Evolutionary conservation across 2,888 invertebrate species (phyloP).

Genomic region (Plebejus melissa): DNA sequence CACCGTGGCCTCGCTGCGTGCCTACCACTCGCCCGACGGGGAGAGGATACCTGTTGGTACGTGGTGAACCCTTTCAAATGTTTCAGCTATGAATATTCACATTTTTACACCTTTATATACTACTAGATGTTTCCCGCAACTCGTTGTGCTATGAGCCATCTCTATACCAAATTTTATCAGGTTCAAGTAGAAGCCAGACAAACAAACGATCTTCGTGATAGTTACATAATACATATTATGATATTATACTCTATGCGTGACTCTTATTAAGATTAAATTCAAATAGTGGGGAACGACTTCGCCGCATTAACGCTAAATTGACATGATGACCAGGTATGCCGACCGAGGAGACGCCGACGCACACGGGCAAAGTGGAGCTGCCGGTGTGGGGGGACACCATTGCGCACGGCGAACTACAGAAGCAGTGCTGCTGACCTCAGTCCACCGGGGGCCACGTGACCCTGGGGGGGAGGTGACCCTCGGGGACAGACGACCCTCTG

Average conservation of each 20-base stretch:
- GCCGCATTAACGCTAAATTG: too few relatives aligned
- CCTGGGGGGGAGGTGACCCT: not conserved
- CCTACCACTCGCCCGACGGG: slow-evolving; percentile 79
- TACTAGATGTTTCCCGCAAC: too few relatives aligned
- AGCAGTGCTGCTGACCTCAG: slow-evolving; percentile 77
- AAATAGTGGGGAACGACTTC: too few relatives aligned
- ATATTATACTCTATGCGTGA: too few relatives aligned
- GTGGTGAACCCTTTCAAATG: not conserved
- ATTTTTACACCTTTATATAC: not conserved
- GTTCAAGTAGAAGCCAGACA: too few relatives aligned
- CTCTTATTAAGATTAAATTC: too few relatives aligned
- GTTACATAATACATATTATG: too few relatives aligned
- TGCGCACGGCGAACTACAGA: slow-evolving; percentile 83
- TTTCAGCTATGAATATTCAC: not conserved
- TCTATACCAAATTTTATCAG: too few relatives aligned
- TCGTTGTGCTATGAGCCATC: too few relatives aligned
- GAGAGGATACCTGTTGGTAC: slow-evolving; percentile 62
- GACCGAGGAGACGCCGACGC: slow-evolving; percentile 79
- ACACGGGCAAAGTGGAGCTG: slow-evolving; percentile 81
- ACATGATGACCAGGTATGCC: slow-evolving; percentile 65
- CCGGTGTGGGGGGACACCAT: slow-evolving; percentile 82
- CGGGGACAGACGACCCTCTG: not conserved
- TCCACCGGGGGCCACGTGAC: not conserved
- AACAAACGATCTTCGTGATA: too few relatives aligned
- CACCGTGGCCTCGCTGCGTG: slow-evolving; percentile 74